Evolutionary conservation across 1,140 invertebrate species (phyloP), one percentile per base, ranked within the genome.

Genomic region (Trachymyrmex cornetzi): DNA sequence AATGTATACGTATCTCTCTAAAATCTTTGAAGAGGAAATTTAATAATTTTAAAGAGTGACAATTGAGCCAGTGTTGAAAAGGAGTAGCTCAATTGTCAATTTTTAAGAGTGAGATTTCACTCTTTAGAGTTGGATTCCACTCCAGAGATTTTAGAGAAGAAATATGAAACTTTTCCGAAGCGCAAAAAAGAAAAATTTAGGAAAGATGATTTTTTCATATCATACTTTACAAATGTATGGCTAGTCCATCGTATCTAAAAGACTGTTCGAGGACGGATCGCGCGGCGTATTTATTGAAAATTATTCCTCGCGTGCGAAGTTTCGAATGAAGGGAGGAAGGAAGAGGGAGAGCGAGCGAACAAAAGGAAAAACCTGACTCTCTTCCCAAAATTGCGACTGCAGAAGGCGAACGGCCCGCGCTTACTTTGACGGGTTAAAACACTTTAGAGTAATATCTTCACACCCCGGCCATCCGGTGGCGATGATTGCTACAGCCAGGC

Each of bases 241-340:
- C 22, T 16, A 38, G 55, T 69, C 6, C 77, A 59, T 27, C 38
- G 12, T 48, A 59, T 77, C 61, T 84, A 84, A 50, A 63, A 77
- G 66, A 74, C 27, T 44, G 57, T 77, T 72, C 27, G 24, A 84
- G 27, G 50, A 75, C 50, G 71, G 55, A 64, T 34, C 61, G 24
- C 27, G 22, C 50, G 38, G 30, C 63, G 74, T 64, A 90, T 61
- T 91, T 90, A 91, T 91, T 90, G 90, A 88, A 90, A 91, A 91
- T 91, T 91, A 90, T 81, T 87, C 75, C 88, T 90, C 89, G 89
- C 89, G 88, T 90, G 89, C 74, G n/a, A 75, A 34, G 44, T 55
- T 63, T 55, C 53, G 22, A 48, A 50, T 81, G 6, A 66, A 34
- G 30, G 19, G 9, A 27, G 19, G 14, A 50, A 50, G 14, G 38